These are phyloP conservation scores for Strix uralensis DNA, from an alignment of 2,113 vertebrate genomes.

Conservation along the genomic window DNA sequence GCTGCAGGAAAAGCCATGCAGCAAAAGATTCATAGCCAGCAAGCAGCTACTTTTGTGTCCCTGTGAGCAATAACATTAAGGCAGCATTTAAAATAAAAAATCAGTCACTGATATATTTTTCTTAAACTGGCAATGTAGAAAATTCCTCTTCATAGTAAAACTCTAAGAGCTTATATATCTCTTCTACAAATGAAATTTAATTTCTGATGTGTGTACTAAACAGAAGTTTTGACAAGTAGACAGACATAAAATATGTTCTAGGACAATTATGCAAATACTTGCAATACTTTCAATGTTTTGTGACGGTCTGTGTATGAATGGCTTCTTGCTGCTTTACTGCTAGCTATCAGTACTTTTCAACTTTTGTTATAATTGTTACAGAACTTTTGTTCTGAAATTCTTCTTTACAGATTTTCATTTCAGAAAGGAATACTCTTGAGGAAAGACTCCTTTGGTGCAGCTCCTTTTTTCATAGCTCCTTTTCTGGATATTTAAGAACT, in stretches of 20 bases:
- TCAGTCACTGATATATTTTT: neutral
- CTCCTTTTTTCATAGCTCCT: neutral
- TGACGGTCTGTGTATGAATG: neutral
- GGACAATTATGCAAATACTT: neutral
- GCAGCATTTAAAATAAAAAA: neutral
- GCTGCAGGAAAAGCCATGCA: neutral
- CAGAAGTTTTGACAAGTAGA: neutral
- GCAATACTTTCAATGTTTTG: neutral
- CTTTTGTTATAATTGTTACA: neutral
- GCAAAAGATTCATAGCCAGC: neutral
- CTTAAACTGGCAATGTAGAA: neutral
- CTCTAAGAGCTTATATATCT: neutral
- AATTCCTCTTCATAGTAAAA: neutral
- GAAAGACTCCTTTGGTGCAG: neutral
- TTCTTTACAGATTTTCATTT: neutral
- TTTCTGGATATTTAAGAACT: neutral
- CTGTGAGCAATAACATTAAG: neutral
- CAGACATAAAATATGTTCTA: neutral
- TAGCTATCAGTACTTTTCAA: neutral
- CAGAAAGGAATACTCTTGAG: neutral
- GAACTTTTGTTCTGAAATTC: neutral
- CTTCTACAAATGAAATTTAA: neutral
- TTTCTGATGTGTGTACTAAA: neutral
- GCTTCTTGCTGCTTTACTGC: neutral
- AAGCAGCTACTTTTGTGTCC: neutral